Evolutionary conservation across 2,113 vertebrate genomes (phyloP), one percentile per base, ranked within the genome.

Genomic region (Tylochromis polylepis): DNA sequence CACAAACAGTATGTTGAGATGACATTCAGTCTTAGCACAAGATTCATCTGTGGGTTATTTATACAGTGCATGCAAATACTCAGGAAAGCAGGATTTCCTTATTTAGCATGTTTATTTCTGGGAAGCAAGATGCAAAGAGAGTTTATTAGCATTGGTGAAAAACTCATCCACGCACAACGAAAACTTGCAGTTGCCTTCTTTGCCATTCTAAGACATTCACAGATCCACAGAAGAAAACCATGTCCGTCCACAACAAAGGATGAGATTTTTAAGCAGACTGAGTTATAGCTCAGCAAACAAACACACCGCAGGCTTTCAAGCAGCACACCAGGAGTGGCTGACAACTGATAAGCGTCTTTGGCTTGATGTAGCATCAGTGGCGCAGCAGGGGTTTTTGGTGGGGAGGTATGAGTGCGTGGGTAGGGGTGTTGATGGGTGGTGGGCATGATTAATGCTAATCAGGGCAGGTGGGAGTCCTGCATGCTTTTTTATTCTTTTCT

Each of bases 381-480:
- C 87, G 8, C 90, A 49, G 90, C 3, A 3, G 81, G 89, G 56
- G 77, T 22, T 24, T 62, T 27, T 29, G 2, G 29, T 10, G n/a
- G 72, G 53, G 75, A 29, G 20, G 57, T 56, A 56, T 53, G 60
- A 31, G 49, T 38, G 51, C 43, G 80, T 36, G 53, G 77, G 80
- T 81, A 38, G 22, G 86, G 58, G 72, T 38, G 81, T 79, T 60
- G 56, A 82, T 83, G 85, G 82, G 89, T 67, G 82, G 60, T 7
- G 27, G 58, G 79, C 67, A 43, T 83, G 82, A 91, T 90, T 90
- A 86, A 90, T 93, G 92, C 90, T 93, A 93, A 95, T 91, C 87
- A 85, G 84, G 85, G 89, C 88, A 89, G 93, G 91, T 90, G 92
- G 87, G 92, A 90, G 80, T 87, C 57, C 34, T 82, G 83, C 22